Evolutionary conservation across 2,888 invertebrate species (phyloP).

Genomic region (Harpalus rubripes): DNA sequence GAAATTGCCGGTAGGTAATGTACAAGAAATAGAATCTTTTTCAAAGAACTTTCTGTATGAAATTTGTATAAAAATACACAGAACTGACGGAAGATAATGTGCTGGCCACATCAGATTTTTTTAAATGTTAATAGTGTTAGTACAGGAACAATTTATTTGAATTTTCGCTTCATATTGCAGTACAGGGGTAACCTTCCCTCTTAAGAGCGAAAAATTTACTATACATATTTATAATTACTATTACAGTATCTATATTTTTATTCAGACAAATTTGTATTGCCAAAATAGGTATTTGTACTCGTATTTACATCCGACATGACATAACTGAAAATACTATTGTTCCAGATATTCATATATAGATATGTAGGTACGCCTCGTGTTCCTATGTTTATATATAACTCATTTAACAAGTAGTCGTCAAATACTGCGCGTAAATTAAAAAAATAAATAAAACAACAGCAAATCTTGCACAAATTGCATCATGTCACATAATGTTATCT

Average conservation of each 20-base stretch:
- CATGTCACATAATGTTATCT: not conserved
- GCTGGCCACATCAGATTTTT: too few species aligned
- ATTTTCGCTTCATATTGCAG: too few species aligned
- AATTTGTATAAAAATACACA: too few species aligned
- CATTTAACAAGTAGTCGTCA: not conserved
- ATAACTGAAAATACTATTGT: conserved; percentile 4
- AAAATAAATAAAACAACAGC: conserved; percentile 1
- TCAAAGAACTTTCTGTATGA: too few species aligned
- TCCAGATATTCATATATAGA: not conserved
- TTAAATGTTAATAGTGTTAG: too few species aligned
- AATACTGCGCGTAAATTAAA: not conserved
- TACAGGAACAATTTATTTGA: too few species aligned
- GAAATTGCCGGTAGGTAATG: too few species aligned
- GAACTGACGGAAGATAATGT: too few species aligned
- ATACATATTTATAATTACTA: not conserved
- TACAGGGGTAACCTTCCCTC: too few species aligned
- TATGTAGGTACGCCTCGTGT: not conserved
- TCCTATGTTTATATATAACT: not conserved
- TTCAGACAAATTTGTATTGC: not conserved
- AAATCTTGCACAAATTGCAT: not conserved
- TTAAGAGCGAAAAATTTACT: not conserved
- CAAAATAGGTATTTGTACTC: too few species aligned
- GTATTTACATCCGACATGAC: too few species aligned
- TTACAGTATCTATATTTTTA: not conserved
- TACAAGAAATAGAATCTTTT: too few species aligned